These are phyloP conservation scores for Anniella stebbinsi DNA, from an alignment of 2,797 vertebrate species.

Conservation along the genomic window DNA sequence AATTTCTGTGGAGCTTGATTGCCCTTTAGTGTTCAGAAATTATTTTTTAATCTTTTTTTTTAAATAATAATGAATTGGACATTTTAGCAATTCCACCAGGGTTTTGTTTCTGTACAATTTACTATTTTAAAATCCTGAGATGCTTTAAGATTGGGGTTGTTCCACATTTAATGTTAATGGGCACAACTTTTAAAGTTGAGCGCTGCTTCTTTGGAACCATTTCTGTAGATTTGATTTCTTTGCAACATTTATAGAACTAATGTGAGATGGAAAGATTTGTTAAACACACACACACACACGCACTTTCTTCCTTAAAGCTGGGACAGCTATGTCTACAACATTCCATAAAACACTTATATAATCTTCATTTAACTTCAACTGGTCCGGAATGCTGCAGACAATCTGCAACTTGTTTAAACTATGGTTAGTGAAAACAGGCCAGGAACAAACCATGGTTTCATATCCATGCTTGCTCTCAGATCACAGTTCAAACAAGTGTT, in stretches of 20 bases:
- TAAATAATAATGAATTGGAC: constrained; percentile 79
- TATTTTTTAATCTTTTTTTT: constrained; percentile 82
- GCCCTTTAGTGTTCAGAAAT: constrained; percentile 81
- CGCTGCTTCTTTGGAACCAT: constrained; percentile 31
- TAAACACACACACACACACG: not conserved
- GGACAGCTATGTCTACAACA: not conserved
- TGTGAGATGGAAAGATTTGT: constrained; percentile 11
- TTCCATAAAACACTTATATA: constrained; percentile 8
- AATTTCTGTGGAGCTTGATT: constrained; percentile 81
- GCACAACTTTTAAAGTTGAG: constrained; percentile 50
- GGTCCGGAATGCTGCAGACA: too few species aligned
- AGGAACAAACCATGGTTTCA: too few species aligned
- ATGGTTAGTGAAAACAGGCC: not conserved
- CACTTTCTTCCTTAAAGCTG: not conserved
- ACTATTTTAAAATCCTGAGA: constrained; percentile 68
- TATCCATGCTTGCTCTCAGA: too few species aligned
- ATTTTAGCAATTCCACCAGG: constrained; percentile 67
- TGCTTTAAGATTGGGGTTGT: constrained; percentile 54
- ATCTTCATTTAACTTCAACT: not conserved
- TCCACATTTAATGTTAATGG: constrained; percentile 61
- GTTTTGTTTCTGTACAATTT: constrained; percentile 76
- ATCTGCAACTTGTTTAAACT: not conserved
- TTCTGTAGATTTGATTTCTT: constrained; percentile 33
- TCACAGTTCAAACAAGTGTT: too few species aligned
- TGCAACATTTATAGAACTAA: constrained; percentile 50